These are phyloP conservation scores for Troilus luridus DNA, from an alignment of 2,888 invertebrate species.

Conservation along the genomic window DNA sequence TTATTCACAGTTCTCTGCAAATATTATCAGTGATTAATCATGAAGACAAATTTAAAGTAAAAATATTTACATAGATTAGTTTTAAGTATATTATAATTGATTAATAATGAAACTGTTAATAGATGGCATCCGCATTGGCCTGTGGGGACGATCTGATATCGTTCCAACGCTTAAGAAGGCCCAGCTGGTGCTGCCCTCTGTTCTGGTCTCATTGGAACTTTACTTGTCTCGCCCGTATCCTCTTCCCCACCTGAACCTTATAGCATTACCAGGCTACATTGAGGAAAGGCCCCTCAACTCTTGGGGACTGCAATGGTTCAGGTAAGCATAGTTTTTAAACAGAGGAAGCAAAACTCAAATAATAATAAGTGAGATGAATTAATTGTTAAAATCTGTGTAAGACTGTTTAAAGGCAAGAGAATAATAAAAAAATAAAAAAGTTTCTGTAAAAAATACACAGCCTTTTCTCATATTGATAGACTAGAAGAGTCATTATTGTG, in stretches of 20 bases:
- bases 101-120: conserved; percentile 44
- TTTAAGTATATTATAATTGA: background rate
- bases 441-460: background rate
- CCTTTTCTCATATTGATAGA: background rate
- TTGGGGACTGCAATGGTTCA: conserved; percentile 85
- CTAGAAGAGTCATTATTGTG: conserved; percentile 50
- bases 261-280: conserved; percentile 81
- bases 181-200: conserved; percentile 65
- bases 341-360: background rate
- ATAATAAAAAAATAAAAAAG: background rate
- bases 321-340: conserved; percentile 71
- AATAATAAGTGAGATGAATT: background rate
- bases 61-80: background rate
- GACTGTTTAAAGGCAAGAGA: background rate
- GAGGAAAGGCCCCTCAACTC: conserved; percentile 82
- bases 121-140: conserved; percentile 70
- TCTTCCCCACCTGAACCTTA: conserved; percentile 78
- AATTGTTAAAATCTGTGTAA: background rate
- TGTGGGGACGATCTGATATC: conserved; percentile 78
- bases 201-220: conserved; percentile 65
- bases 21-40: background rate
- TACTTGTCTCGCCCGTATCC: conserved; percentile 69
- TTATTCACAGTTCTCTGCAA: background rate
- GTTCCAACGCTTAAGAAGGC: conserved; percentile 72
- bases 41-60: background rate